Evolutionary conservation across 2,888 invertebrate species (phyloP).

Genomic region (Amorpha juglandis): DNA sequence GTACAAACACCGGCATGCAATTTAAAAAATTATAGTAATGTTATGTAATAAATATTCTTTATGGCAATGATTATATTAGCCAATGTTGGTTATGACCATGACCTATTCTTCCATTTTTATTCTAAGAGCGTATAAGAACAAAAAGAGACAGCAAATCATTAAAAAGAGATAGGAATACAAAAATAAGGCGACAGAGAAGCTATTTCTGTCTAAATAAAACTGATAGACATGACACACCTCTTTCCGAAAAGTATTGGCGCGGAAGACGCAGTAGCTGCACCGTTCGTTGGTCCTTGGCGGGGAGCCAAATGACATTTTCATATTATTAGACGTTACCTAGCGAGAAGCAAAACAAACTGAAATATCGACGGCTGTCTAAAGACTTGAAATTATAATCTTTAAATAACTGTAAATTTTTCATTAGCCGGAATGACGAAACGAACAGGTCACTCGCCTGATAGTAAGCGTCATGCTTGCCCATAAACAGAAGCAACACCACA

Average conservation of each 20-base stretch:
- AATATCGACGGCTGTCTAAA: background rate
- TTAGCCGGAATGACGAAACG: too few species aligned
- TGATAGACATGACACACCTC: slow-evolving; percentile 20
- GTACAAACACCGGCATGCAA: background rate
- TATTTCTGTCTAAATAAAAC: slow-evolving; percentile 8
- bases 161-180: slow-evolving; percentile 8
- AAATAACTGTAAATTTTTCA: background rate
- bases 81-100: background rate
- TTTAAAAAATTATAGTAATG: background rate
- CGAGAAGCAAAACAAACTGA: background rate
- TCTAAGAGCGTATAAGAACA: background rate
- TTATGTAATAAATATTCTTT: background rate
- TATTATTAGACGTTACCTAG: slow-evolving; percentile 29
- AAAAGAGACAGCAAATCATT: background rate
- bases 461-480: too few species aligned
- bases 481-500: too few species aligned
- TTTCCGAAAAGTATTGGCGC: slow-evolving; percentile 23
- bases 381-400: background rate
- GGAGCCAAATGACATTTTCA: slow-evolving; percentile 28
- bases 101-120: background rate
- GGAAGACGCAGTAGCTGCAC: slow-evolving; percentile 25
- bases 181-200: slow-evolving; percentile 2
- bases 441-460: too few species aligned
- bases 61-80: background rate
- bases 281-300: slow-evolving; percentile 30